Percentiles rank a stretch among this genome's conserved stretches.
Conservation (phyloP, 2,113 vertebrate genomes). For the Nanorana parkeri region DNA sequence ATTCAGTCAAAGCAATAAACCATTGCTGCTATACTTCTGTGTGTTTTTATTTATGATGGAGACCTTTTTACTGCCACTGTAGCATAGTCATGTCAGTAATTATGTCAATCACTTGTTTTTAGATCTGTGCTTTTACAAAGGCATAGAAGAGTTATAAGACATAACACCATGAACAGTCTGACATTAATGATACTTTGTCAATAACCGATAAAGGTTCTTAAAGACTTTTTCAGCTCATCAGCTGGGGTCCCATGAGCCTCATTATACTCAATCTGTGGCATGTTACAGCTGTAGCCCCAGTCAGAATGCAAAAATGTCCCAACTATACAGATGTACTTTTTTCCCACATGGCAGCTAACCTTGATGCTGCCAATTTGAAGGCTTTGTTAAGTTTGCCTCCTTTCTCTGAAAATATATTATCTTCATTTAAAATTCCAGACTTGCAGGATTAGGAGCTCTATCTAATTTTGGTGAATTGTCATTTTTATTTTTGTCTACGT, state of each 20-base stretch:
- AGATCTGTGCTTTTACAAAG: background rate
- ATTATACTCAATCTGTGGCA: conserved; percentile 51
- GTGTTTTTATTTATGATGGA: background rate
- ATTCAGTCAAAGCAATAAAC: background rate
- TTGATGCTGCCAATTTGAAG: conserved; percentile 45
- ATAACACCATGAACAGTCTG: conserved; percentile 19
- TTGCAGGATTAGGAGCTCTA: background rate
- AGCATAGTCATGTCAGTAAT: background rate
- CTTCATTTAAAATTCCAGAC: conserved; percentile 14
- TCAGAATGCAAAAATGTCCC: conserved; percentile 32
- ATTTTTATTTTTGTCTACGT: conserved; percentile 39
- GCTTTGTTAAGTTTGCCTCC: conserved; percentile 32
- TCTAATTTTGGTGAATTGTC: background rate
- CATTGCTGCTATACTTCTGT: background rate
- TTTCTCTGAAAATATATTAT: conserved; percentile 29
- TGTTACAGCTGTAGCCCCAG: conserved; percentile 18
- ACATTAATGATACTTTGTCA: conserved; percentile 57
- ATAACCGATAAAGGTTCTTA: conserved; percentile 47
- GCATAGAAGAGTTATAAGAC: background rate
- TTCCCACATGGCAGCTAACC: conserved; percentile 38
- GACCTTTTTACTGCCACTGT: background rate
- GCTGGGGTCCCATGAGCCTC: conserved; percentile 43
- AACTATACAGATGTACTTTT: conserved; percentile 22
- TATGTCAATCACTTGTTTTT: background rate
- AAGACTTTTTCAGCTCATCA: conserved; percentile 51